Evolutionary conservation across 2,888 invertebrate genomes (phyloP), one percentile per base, ranked within the genome.

Genomic region (Lithophane ornitopus): DNA sequence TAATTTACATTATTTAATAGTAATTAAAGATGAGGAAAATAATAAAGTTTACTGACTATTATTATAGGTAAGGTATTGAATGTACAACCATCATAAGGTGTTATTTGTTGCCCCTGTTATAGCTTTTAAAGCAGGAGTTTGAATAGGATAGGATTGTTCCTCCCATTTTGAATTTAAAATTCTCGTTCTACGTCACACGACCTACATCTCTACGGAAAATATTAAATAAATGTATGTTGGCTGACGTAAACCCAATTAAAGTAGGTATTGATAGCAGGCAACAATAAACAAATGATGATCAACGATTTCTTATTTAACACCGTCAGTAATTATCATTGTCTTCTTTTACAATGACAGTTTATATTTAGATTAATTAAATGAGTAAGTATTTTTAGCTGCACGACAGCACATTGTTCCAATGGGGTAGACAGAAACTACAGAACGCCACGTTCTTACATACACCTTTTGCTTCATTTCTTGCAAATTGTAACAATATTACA

Each of bases 21-120:
- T 28, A 28, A 56, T 63, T 28, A 72, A 44, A 80, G 80, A 52
- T 73, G 65, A 73, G 80, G 80, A 80, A 65, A 78, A 73, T 16
- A 61, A 39, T 65, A 44, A 39, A 3, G 1, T 62, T 11, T 19
- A 26, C 28, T 71, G 2, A 14, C 34, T 22, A 7, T n/a, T n/a
- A n/a, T n/a, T n/a, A n/a, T n/a, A n/a, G n/a, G n/a, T 34, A 16
- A 22, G 8, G 28, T 68, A 69, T 44, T 8, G n/a, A 28, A 67
- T 58, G n/a, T 34, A 41, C 46, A 74, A 28, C 46, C n/a, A 46
- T 14, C 16, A n/a, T 39, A 44, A 28, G 9, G n/a, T 54, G 1
- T 14, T 14, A 54, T 34, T 19, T 63, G 62, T 70, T 78, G 11
- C 44, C 34, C 59, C 2, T 54, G 26, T 49, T 34, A 9, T 59